Base-by-base conservation (phyloP, 1,140 invertebrate genomes). In the Brachionus sp. region DNA sequence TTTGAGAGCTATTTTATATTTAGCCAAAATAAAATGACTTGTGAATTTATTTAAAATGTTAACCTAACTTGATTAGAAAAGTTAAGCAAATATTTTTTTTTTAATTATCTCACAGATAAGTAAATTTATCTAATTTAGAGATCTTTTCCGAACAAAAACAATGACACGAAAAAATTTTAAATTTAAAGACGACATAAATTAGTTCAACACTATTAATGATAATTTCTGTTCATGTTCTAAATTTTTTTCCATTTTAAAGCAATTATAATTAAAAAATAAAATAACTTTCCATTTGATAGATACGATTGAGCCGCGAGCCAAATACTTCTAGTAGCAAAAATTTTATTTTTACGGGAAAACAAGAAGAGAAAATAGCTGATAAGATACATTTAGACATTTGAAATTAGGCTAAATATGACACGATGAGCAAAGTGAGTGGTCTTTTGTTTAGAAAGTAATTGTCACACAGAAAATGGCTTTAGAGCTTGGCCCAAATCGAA, bases 401-500 rank as follows among this genome's bases (percentile, higher is more conserved):
- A 46, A 75, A 75, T 75, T 75, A 46, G 70, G 39, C 70, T 46
- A 75, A 75, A 75, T 25, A 75, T 75, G 70, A 46, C 70, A 75
- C 39, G 37, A 12, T 33, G 25, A 70, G 66, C 37, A 39, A 13
- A 39, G 16, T 39, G 13, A 37, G 37, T 68, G 29, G 35, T 19
- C 16, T 19, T 19, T 70, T 37, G 16, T 19, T 39, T 19, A 19
- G 19, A 70, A 75, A 75, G 46, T 35, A 73, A 73, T 73, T 73
- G 68, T 73, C 68, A 73, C 37, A 66, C 64, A 66, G 64, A 66
- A 29, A 66, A 66, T 66, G 33, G 64, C 64, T 37, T 33, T 66
- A 66, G 64, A 66, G 23, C 33, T 66, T 33, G 25, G 25, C 33
- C 64, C 25, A 35, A n/a, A 70, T 39, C 64, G 25, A 39, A 57